Evolutionary conservation across 1,140 invertebrate species (phyloP), one percentile per base, ranked within the genome.

Genomic region (Scaptomyza hsui): DNA sequence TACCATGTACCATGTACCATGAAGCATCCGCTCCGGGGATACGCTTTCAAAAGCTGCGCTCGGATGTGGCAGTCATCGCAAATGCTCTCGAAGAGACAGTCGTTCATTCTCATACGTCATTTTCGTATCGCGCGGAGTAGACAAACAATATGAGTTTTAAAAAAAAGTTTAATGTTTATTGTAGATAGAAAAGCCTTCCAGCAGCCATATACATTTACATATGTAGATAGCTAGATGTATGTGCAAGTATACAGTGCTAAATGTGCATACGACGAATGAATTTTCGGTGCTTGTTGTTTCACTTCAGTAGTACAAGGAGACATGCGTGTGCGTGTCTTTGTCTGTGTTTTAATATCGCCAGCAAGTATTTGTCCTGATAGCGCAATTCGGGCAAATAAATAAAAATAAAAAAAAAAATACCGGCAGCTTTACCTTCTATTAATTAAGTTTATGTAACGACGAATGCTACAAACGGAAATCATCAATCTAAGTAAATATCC

Each of bases 1-100:
- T 42, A 15, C 18, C 7, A 19, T 39, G n/a, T 39, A 19, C 13
- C 21, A 37, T 49, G 16, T 52, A 41, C 19, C 19, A 55, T 21
- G 5, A 13, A 39, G 35, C 55, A 67, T 72, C 63, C 55, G 63
- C 69, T 72, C 55, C 48, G 42, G 55, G 69, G 51, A 53, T 53
- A 45, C 56, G 49, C 42, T 55, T 32, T 21, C 21, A 49, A 73
- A 73, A 61, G 49, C 56, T 61, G 41, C 64, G 49, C 35, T 26
- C 35, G 51, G 13, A 42, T 32, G 39, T 60, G 49, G 10, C 74
- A 77, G 71, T 77, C 74, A 48, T 60, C 64, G 49, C 52, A 39
- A 62, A 61, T 32, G 68, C 48, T 65, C 61, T 71, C 49, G 51
- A 29, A 37, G 63, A 63, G 48, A 60, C 56, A 56, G 70, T 73